These are phyloP conservation scores for Dendrophyllia cribrosa DNA, from an alignment of 64 coral and sea anemone species.

Conservation along the genomic window DNA sequence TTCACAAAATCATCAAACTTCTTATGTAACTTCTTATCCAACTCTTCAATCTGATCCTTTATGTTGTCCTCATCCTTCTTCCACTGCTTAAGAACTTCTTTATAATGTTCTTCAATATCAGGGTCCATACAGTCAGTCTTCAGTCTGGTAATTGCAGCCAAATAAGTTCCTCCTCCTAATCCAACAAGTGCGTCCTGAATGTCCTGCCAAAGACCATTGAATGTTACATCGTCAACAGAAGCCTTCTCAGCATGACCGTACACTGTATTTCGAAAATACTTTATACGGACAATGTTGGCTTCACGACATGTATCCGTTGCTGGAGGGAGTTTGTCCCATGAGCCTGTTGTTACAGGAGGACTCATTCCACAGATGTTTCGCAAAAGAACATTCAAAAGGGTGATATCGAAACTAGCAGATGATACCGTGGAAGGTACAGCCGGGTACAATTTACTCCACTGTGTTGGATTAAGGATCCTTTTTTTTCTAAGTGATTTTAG, in stretches of 20 bases:
- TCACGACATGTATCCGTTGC: not conserved
- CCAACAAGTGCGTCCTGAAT: conserved; percentile 25
- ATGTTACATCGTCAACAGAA: conserved; percentile 18
- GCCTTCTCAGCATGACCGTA: conserved; percentile 6
- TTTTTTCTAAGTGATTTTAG: not conserved
- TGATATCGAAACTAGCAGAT: conserved; percentile 51
- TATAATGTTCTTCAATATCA: conserved; percentile 45
- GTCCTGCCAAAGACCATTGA: conserved; percentile 12
- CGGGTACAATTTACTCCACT: conserved; percentile 53
- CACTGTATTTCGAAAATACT: conserved; percentile 8
- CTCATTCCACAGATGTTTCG: conserved; percentile 34
- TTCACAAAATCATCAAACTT: too few species aligned
- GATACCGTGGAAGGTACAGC: conserved; percentile 13
- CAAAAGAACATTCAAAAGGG: conserved; percentile 22
- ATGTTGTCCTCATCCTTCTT: not conserved
- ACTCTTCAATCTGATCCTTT: too few species aligned
- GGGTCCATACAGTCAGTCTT: conserved; percentile 45
- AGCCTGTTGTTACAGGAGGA: conserved; percentile 14
- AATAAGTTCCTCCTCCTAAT: conserved; percentile 25
- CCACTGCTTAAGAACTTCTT: too few species aligned
- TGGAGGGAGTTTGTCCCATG: conserved; percentile 26
- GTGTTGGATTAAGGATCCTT: conserved; percentile 44
- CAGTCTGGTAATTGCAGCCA: conserved; percentile 1
- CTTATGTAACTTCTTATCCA: too few species aligned
- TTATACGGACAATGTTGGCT: conserved; percentile 28